phyloP scores from a whole-genome alignment of 2,888 invertebrate species.

The Mongoloraphidia duomilia region DNA sequence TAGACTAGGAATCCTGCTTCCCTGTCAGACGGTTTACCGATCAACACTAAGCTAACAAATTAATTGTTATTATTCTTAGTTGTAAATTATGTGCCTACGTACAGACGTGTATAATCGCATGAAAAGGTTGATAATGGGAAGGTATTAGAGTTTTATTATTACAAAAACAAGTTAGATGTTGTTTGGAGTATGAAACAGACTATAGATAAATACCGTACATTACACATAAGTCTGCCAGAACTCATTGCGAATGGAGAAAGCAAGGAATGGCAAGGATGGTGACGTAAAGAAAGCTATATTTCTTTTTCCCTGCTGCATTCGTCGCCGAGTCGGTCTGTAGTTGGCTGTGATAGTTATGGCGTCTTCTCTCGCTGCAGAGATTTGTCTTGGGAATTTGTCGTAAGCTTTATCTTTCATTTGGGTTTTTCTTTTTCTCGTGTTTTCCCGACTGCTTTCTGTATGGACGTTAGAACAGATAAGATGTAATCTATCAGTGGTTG shows the following conservation, averaged over 20 bases:
- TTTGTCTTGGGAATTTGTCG: conserved; percentile 7
- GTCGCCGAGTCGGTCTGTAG: too few relatives aligned
- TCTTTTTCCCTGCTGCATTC: too few relatives aligned
- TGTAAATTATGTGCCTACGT: too few relatives aligned
- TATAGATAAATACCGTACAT: not conserved
- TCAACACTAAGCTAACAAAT: too few relatives aligned
- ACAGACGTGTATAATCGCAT: not conserved
- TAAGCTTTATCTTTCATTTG: conserved; percentile 5
- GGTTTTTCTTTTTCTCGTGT: not conserved
- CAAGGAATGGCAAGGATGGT: too few relatives aligned
- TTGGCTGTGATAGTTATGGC: too few relatives aligned
- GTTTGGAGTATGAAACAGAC: not conserved
- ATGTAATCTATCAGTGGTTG: too few relatives aligned
- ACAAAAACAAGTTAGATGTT: not conserved
- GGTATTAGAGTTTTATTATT: not conserved
- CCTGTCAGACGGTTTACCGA: too few relatives aligned
- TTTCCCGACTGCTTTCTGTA: not conserved
- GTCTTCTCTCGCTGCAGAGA: not conserved
- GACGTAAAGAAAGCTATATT: too few relatives aligned
- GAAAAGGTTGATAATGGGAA: not conserved
- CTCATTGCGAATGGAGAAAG: not conserved
- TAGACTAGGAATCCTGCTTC: too few relatives aligned
- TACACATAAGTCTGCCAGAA: not conserved
- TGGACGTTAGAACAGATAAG: too few relatives aligned
- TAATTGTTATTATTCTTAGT: too few relatives aligned